A percentile compares a stretch with the other conserved stretches of the same genome.
phyloP scores from a whole-genome alignment of 2,113 vertebrate genomes.

The Anolis carolinensis region DNA sequence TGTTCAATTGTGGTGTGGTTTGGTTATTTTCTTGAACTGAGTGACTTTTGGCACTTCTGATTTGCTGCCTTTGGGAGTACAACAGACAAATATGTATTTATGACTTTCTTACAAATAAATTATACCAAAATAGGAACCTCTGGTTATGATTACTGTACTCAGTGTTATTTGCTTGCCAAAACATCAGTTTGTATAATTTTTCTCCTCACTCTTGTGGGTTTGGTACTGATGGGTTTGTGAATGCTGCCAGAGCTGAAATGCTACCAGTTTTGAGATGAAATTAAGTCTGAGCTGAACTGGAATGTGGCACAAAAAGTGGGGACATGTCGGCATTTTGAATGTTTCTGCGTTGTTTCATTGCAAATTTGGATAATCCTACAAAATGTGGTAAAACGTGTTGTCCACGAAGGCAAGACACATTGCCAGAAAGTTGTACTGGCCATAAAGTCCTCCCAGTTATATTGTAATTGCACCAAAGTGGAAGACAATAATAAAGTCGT shows the following conservation, averaged over 20 bases:
- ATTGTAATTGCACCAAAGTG: too few relatives aligned
- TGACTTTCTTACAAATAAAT: background rate
- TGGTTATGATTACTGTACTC: conserved; percentile 8
- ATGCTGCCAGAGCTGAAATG: background rate
- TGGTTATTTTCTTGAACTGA: background rate
- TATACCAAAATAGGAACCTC: background rate
- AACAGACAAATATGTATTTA: background rate
- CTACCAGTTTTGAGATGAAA: background rate
- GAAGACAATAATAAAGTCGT: background rate
- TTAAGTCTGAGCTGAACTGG: background rate
- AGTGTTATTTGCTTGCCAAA: background rate
- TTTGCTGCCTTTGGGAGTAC: background rate
- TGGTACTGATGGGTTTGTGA: background rate
- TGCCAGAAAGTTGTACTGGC: background rate
- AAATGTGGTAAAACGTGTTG: background rate
- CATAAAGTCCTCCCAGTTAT: background rate
- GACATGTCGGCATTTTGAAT: background rate
- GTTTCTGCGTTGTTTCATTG: background rate
- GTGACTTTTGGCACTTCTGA: background rate
- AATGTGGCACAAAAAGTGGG: background rate
- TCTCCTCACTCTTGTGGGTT: background rate
- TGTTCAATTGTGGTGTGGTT: background rate
- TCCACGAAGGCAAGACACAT: background rate
- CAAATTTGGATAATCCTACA: background rate
- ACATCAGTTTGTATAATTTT: background rate